These are phyloP conservation scores for Phalacrocorax pelagicus DNA, from an alignment of 2,113 vertebrate species.

Conservation along the genomic window DNA sequence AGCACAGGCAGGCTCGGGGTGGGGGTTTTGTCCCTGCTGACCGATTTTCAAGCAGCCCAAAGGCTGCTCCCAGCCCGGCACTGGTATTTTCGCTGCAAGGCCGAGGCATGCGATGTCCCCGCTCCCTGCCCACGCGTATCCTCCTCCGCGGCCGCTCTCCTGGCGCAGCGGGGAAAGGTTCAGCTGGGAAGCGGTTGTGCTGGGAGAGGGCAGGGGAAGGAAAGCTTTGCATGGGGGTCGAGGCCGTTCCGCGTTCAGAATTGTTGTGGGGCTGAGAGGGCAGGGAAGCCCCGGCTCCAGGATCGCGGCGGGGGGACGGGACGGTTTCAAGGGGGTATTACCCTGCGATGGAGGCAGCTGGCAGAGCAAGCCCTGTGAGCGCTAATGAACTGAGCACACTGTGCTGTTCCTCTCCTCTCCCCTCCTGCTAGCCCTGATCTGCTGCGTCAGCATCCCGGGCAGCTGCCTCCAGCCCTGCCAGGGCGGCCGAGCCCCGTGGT, in stretches of 20 bases:
- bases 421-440: not conserved
- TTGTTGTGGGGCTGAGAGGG: not conserved
- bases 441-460: not conserved
- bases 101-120: not conserved
- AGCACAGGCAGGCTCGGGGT: not conserved
- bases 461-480: not conserved
- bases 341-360: not conserved
- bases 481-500: not conserved
- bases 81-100: not conserved
- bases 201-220: not conserved
- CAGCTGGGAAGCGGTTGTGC: not conserved
- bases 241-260: not conserved
- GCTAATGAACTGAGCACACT: fast-evolving
- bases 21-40: not conserved
- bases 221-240: fast-evolving
- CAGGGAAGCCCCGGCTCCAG: not conserved
- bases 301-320: fast-evolving
- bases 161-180: not conserved
- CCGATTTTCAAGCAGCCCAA: not conserved
- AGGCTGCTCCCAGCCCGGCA: not conserved
- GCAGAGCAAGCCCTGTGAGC: not conserved
- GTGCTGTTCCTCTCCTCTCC: not conserved
- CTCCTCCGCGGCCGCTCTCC: not conserved
- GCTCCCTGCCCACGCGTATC: not conserved
- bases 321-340: not conserved